Conservation (phyloP, 2,888 invertebrate species). For the Trachelus troglodyta region DNA sequence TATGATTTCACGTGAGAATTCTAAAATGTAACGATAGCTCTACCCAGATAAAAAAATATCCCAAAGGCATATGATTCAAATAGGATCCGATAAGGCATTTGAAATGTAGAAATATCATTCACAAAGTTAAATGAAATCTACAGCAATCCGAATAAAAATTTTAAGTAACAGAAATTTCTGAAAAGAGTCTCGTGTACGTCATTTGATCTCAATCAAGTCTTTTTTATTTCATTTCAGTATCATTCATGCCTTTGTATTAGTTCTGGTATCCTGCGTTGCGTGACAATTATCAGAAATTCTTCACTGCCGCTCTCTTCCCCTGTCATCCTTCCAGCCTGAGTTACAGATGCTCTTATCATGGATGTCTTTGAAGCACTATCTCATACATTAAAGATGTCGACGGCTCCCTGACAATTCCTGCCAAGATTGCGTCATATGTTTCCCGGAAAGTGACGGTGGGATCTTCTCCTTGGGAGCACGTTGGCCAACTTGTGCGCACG, state of each 20-base stretch:
- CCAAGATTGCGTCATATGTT: conserved; percentile 60
- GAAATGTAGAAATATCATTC: too few species aligned
- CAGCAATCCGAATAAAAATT: too few species aligned
- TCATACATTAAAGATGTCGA: conserved; percentile 30
- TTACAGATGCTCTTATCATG: not conserved
- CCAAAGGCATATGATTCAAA: too few species aligned
- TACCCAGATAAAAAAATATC: not conserved
- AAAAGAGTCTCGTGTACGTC: too few species aligned
- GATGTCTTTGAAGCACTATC: conserved; percentile 8
- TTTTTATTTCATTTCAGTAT: too few species aligned
- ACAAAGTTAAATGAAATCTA: too few species aligned
- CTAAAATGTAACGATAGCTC: not conserved
- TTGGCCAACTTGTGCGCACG: not conserved
- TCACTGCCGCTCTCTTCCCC: not conserved
- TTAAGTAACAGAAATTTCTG: too few species aligned
- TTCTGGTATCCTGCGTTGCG: not conserved
- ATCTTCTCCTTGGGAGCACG: not conserved
- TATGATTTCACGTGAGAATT: not conserved
- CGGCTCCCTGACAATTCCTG: conserved; percentile 53
- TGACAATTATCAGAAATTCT: conserved; percentile 19
- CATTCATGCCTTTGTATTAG: too few species aligned
- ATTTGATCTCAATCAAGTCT: too few species aligned
- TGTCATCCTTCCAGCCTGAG: not conserved
- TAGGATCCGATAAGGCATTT: too few species aligned
- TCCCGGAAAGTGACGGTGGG: conserved; percentile 21